Evolutionary conservation across 2,797 vertebrate genomes (phyloP).

Genomic region (Gymnoscopelus braueri): DNA sequence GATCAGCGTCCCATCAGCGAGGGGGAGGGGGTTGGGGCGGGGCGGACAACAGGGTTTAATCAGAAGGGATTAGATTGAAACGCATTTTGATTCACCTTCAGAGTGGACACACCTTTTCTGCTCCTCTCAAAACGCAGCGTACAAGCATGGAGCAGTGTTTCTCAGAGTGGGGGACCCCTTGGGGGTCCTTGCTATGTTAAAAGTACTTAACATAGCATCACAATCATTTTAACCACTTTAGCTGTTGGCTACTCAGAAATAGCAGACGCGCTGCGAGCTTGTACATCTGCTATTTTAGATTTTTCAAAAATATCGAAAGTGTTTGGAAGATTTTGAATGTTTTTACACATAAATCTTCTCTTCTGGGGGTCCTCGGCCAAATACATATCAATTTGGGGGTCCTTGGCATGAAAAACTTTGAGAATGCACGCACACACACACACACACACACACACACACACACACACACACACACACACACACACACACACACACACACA

Average conservation of each 20-base stretch:
- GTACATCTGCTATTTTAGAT: too few relatives aligned
- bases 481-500: conserved; percentile 35
- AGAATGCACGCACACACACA: neutral
- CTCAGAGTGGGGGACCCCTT: too few relatives aligned
- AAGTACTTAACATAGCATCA: too few relatives aligned
- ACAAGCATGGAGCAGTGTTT: conserved; percentile 2
- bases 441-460: conserved; percentile 9
- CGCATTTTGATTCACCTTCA: conserved; percentile 65
- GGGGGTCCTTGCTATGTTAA: too few relatives aligned
- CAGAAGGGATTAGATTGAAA: conserved; percentile 69
- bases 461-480: conserved; percentile 17
- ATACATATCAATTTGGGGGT: too few relatives aligned
- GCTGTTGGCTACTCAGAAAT: too few relatives aligned
- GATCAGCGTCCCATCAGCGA: conserved; percentile 53
- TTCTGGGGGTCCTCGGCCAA: too few relatives aligned
- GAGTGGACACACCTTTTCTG: conserved; percentile 46
- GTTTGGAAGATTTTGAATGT: too few relatives aligned
- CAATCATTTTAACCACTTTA: too few relatives aligned
- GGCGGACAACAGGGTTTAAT: conserved; percentile 61
- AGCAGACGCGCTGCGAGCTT: too few relatives aligned
- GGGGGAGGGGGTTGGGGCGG: neutral
- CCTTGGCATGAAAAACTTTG: conserved; percentile 6
- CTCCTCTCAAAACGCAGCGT: conserved; percentile 47
- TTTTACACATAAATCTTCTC: too few relatives aligned
- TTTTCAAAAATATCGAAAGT: too few relatives aligned